Base-by-base conservation (phyloP, 1,140 invertebrate species). In the Drosophila sulfurigaster region DNA sequence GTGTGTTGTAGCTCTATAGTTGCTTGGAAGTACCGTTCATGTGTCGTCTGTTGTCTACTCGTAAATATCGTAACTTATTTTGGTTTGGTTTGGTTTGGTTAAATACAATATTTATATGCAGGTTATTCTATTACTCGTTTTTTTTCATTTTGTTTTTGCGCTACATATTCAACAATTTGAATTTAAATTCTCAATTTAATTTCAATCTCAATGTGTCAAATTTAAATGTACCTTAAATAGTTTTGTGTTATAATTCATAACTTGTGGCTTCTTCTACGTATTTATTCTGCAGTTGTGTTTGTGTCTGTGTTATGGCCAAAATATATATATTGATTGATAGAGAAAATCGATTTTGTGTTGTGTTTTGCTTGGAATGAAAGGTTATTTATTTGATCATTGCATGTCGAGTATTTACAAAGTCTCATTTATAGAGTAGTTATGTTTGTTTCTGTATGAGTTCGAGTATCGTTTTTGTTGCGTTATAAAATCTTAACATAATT, bases 401-500 rank as follows among this genome's bases (percentile, higher is more conserved):
- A 69, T 77, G 65, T 85, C 66, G 86, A 72, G 62, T 86, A 89
- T 89, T 87, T 87, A 87, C 83, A 87, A 72, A 82, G 83, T 79
- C 72, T 81, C 66, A 74, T 25, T 25, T 80, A 71, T 73, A 70
- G 66, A 35, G 46, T 69, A 43, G 46, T 57, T 56, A 43, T 56
- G 41, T 38, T 16, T 64, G 67, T 83, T 60, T 63, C 20, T 25
- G 11, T 25, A 30, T 59, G 32, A 32, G 56, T 58, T 72, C 74
- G 64, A 46, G 46, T 73, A 74, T 38, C 32, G 32, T 6, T 63
- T 32, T 79, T 74, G 71, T 79, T 80, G 79, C 81, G 77, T 90
- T 90, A 86, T 91, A 90, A 90, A 90, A 90, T 87, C 86, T 90
- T 90, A 90, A 90, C 86, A 82, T 90, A 90, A 91, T 79, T 91